Base-by-base conservation (phyloP, 1,140 invertebrate species). In the Lucilia cuprina region DNA sequence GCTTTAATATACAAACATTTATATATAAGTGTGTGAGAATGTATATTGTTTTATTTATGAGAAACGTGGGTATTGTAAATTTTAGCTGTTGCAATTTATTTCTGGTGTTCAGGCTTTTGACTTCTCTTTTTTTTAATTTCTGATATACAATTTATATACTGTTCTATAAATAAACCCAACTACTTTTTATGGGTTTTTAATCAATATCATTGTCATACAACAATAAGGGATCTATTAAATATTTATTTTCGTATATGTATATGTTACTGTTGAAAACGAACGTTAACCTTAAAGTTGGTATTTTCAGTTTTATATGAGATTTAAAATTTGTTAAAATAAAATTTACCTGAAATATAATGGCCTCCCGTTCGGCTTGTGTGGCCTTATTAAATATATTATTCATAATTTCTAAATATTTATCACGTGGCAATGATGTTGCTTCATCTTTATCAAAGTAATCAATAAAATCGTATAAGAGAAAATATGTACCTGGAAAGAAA, bases 381-480 rank as follows among this genome's bases (percentile, higher is more conserved):
- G 96, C 95, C 88, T 96, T 96, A 90, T 96, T 96, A 92, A 97
- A 98, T 87, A 97, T 97, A 30, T 94, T 95, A 91, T 97, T 95
- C 88, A 97, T 94, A 86, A 97, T 97, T 85, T 95, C 95, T 82
- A 97, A 91, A 91, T 97, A 97, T 90, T 96, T 96, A 85, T 96
- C 95, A 83, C 96, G 92, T 84, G 95, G 94, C 85, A 98, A 91
- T 86, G 94, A 94, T 88, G 94, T 97, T 2, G 96, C 94, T 49
- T 94, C 94, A 89, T 97, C 96, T 90, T 96, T 97, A 90, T 97
- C 95, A 87, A 98, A 97, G 91, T 96, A 96, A 89, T 96, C 96
- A 86, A 97, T 95, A 91, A 97, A 98, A 91, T 97, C 96, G 93
- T 98, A 98, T 47, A 98, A 93, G 87, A 98, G 94, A 91, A 97